Conservation (phyloP, 2,113 vertebrate species). For the Syngnathus typhle region DNA sequence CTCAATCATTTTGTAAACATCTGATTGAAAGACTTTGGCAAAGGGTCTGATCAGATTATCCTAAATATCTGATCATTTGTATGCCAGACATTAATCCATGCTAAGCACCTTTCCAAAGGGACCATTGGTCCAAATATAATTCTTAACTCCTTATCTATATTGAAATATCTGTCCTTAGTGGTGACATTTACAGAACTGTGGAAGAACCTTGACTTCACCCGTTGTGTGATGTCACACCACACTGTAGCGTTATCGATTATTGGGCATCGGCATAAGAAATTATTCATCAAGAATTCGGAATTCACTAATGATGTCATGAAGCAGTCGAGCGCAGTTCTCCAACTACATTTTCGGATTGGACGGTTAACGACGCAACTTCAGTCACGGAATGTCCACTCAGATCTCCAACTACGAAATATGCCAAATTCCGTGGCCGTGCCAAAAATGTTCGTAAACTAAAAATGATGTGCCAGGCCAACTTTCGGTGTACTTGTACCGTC, state of each 20-base stretch:
- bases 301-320: neutral
- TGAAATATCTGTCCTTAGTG: neutral
- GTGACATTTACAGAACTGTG: no score
- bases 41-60: slow-evolving; percentile 48
- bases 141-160: neutral
- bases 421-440: no score
- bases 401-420: neutral
- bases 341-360: neutral
- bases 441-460: no score
- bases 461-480: no score
- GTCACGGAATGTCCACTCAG: neutral
- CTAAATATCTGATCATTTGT: slow-evolving; percentile 44
- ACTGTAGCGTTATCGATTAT: neutral
- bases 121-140: neutral
- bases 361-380: neutral
- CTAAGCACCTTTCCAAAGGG: slow-evolving; percentile 22
- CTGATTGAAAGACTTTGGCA: slow-evolving; percentile 35
- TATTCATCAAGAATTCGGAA: neutral
- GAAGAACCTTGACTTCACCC: neutral
- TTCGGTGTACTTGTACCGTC: slow-evolving; percentile 7
- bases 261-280: neutral
- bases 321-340: neutral
- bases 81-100: slow-evolving; percentile 42
- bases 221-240: neutral
- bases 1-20: slow-evolving; percentile 27